Evolutionary conservation across 1,140 invertebrate genomes (phyloP), one percentile per base, ranked within the genome.

Genomic region (Bombyx mori): DNA sequence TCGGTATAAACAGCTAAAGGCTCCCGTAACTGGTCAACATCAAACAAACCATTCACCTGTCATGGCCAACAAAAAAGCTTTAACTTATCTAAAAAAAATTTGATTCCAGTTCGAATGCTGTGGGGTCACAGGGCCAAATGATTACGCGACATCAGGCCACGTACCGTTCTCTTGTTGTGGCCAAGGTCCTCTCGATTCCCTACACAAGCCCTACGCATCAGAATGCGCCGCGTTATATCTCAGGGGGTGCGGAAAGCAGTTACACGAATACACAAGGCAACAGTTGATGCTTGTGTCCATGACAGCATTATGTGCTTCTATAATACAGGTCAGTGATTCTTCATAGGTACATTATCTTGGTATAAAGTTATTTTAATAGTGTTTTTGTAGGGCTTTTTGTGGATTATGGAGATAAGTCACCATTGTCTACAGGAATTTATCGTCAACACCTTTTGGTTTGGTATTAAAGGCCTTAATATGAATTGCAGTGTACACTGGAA

Each of bases 71-170:
- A 35, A 3, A 35, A 35, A 3, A 35, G 2, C 4, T 35, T 35
- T 35, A 3, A 3, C 26, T 35, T 35, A 6, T 44, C 35, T 61
- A 52, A 18, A 46, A 18, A 10, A 56, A 42, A 26, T 50, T 57
- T 18, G 6, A 44, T 82, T 88, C 44, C 69, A 93, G 91, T 87
- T 92, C 56, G 84, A 88, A 58, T 93, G 92, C 61, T 92, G 92
- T 61, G 91, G 91, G 12, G 85, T 92, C 8, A 80, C 87, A 6
- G 87, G 88, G 1, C 89, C 86, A 2, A 63, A 69, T 3, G 89
- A 91, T 66, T 91, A 89, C 80, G 73, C 75, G 0, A 73, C 75
- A 0, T 59, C 67, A 0, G 72, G 82, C 26, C 71, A 76, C 10
- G 79, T 89, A 52, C 89, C 89, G 4, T 89, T 89, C 82, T 89